Conservation (phyloP, 2,113 vertebrate genomes). For the Actenoides hombroni region DNA sequence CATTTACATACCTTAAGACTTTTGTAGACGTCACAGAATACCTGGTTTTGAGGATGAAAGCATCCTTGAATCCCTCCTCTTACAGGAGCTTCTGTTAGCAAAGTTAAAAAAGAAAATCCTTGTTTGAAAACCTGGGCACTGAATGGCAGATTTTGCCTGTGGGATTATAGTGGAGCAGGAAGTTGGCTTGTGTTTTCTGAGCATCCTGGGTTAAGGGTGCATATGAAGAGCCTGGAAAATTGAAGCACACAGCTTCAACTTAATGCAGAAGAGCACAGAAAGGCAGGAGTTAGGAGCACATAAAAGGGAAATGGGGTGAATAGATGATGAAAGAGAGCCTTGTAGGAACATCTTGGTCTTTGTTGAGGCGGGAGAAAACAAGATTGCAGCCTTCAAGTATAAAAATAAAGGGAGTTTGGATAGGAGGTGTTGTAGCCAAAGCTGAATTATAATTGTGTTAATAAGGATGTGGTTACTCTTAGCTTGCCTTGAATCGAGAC, state of each 20-base stretch:
- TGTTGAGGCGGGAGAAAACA: background rate
- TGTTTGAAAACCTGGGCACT: background rate
- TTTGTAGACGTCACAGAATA: background rate
- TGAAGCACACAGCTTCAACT: background rate
- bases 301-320: background rate
- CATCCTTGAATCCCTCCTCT: background rate
- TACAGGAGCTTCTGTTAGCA: background rate
- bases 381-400: background rate
- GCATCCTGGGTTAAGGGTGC: accelerated
- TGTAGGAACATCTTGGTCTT: background rate
- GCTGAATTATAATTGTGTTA: background rate
- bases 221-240: background rate
- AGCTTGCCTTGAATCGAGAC: background rate
- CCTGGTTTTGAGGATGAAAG: background rate
- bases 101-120: background rate
- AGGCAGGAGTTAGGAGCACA: background rate
- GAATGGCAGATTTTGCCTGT: background rate
- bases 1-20: background rate
- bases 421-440: background rate
- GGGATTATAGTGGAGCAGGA: background rate
- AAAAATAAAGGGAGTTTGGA: background rate
- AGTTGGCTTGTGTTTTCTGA: background rate
- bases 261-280: background rate
- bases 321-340: background rate
- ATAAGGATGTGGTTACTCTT: background rate